Percentiles rank a stretch among this genome's conserved stretches.
These are phyloP conservation scores for Orycteropus afer DNA, from an alignment of 2,113 vertebrate species.

Conservation along the genomic window DNA sequence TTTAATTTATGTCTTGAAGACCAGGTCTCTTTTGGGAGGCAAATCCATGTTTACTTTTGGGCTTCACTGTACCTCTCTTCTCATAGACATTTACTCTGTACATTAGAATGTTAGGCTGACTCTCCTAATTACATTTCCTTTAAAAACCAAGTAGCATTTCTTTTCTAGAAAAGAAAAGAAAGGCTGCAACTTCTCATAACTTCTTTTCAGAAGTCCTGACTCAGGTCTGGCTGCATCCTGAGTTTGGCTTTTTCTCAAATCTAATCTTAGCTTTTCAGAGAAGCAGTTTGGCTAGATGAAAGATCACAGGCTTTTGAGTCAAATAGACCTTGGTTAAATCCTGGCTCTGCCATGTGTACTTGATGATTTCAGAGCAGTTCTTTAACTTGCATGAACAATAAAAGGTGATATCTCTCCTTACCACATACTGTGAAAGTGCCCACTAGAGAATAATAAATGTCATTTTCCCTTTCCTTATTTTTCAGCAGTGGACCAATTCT, in stretches of 20 bases:
- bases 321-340: not conserved
- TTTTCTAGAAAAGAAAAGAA: conserved; percentile 27
- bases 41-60: not conserved
- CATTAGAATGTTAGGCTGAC: not conserved
- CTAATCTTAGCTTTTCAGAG: not conserved
- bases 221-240: not conserved
- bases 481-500: not conserved
- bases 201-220: not conserved
- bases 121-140: not conserved
- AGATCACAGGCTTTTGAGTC: not conserved
- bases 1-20: conserved; percentile 44
- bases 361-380: not conserved
- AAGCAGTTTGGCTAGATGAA: not conserved
- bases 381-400: not conserved
- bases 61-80: not conserved
- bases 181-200: not conserved
- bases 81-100: not conserved
- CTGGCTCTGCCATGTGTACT: not conserved
- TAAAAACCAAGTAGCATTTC: not conserved
- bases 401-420: not conserved
- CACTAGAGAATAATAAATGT: not conserved
- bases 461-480: not conserved
- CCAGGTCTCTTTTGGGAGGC: conserved; percentile 49
- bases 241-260: not conserved
- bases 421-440: not conserved